Base-by-base conservation (phyloP, 1,140 invertebrate genomes). In the Drosophila sechellia region DNA sequence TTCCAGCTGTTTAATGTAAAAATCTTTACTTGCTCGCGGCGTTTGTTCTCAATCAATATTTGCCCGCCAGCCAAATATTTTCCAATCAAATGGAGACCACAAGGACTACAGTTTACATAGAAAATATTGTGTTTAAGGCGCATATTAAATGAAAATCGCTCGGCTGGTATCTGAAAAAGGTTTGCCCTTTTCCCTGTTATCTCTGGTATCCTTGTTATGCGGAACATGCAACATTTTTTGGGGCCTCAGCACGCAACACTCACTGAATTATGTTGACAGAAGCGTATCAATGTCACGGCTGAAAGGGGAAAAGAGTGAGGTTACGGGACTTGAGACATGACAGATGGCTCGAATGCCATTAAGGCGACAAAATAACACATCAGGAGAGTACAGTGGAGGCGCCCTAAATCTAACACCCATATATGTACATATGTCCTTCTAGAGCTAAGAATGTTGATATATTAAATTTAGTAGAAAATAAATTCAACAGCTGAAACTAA, bases 101-200 rank as follows among this genome's bases (percentile, higher is more conserved):
- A 31, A 42, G 20, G 22, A 35, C 59, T 12, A 11, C 49, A 60
- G 72, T 74, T 79, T 63, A 61, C 55, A 54, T 34, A 27, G 54
- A n/a, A 83, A 78, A 75, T 65, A 78, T 83, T 69, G 37, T 50
- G 56, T 55, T 59, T 35, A 31, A 59, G 60, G 53, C 40, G 25
- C 54, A 52, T 76, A 66, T 74, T 70, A 58, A 76, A 71, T 64
- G 63, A 52, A 54, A 61, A 69, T 11, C 46, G 31, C 58, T 22
- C 46, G 43, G 20, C 60, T 54, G 50, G 15, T 65, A 59, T 64
- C 54, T 17, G 6, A 12, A 55, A 55, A 53, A 25, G 52, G 37
- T 53, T 56, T 25, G 56, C 45, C 27, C 39, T 66, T 70, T 52
- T 42, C 11, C 13, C 12, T 2, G 6, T n/a, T 59, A 45, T 65